phyloP scores from a whole-genome alignment of 2,113 vertebrate species.

The Planiliza haematocheilus region DNA sequence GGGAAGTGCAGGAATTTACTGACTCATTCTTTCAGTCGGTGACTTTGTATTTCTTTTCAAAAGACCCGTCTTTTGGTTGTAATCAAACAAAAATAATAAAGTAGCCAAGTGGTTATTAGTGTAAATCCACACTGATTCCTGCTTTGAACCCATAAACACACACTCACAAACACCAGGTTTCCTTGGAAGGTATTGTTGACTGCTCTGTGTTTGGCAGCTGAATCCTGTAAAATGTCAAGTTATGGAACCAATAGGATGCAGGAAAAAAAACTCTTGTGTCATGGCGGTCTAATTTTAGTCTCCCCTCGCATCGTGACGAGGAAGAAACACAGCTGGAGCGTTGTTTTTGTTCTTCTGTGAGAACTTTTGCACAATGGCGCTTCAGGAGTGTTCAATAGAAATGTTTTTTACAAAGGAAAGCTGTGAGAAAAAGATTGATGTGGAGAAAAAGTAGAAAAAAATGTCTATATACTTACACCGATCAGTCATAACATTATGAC shows the following conservation, averaged over 20 bases:
- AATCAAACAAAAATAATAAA: too few species aligned
- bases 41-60: background rate
- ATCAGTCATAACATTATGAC: background rate
- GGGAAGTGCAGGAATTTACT: background rate
- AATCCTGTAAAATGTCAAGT: slow-evolving; percentile 28
- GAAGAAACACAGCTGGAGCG: slow-evolving; percentile 78
- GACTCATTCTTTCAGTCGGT: background rate
- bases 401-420: slow-evolving; percentile 25
- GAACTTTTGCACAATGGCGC: slow-evolving; percentile 61
- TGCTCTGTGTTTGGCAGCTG: slow-evolving; percentile 25
- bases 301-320: slow-evolving; percentile 54
- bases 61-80: background rate
- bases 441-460: background rate
- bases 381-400: slow-evolving; percentile 64
- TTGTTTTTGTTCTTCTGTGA: slow-evolving; percentile 78
- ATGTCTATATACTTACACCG: background rate
- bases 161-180: slow-evolving; percentile 15
- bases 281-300: slow-evolving; percentile 72
- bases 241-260: slow-evolving; percentile 38
- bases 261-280: slow-evolving; percentile 61
- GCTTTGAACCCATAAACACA: too few species aligned
- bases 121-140: too few species aligned
- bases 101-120: too few species aligned
- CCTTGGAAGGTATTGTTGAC: slow-evolving; percentile 32
- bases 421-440: slow-evolving; percentile 23